Percentiles rank a stretch among this genome's conserved stretches.
Evolutionary conservation across 2,113 vertebrate species (phyloP).

Genomic region (Mastomys coucha): DNA sequence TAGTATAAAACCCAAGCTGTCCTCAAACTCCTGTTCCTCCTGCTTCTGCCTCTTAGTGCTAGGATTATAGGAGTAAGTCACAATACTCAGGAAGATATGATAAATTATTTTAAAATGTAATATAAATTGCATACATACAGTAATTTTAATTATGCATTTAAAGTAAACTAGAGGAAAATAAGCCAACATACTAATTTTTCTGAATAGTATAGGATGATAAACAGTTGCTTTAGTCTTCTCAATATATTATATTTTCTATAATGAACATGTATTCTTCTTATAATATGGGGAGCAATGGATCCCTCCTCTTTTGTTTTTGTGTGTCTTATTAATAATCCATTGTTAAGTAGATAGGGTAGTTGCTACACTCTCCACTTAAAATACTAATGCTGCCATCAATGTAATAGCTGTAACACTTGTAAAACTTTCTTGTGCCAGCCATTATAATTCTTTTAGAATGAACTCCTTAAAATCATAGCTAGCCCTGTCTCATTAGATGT

Average conservation of each 20-base stretch:
- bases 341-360: conserved; percentile 4
- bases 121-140: neutral
- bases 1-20: neutral
- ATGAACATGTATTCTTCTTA: neutral
- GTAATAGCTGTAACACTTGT: conserved; percentile 1
- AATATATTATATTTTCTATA: conserved; percentile 30
- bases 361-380: conserved; percentile 17
- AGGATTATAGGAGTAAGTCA: neutral
- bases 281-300: neutral
- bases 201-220: neutral
- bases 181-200: conserved; percentile 18
- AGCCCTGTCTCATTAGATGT: neutral
- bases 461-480: conserved; percentile 29
- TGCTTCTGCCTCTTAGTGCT: neutral
- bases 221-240: conserved; percentile 27
- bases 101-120: conserved; percentile 21
- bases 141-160: conserved; percentile 43
- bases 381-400: conserved; percentile 3
- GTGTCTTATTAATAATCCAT: conserved; percentile 35
- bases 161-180: conserved; percentile 37
- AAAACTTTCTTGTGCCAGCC: neutral
- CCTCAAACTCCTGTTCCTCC: neutral
- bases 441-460: neutral
- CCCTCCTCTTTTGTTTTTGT: neutral
- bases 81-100: neutral